phyloP scores from a whole-genome alignment of 1,140 invertebrate species.

The Vanessa tameamea region DNA sequence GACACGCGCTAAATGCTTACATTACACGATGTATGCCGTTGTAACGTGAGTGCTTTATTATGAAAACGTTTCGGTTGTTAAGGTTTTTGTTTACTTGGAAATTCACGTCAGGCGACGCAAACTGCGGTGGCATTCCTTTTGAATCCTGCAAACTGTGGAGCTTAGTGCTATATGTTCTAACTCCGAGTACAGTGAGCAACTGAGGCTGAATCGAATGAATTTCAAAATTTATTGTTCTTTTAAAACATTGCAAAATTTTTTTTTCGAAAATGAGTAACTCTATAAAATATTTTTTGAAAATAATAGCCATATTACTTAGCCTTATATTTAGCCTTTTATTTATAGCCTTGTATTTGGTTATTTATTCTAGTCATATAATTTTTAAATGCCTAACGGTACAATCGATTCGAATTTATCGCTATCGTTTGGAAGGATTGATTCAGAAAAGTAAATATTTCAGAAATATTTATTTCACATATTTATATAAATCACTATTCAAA shows the following conservation, averaged over 20 bases:
- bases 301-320: too few species aligned
- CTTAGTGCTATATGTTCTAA: slow-evolving; percentile 27
- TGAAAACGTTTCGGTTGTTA: slow-evolving; percentile 29
- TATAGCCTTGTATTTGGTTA: too few species aligned
- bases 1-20: slow-evolving; percentile 13
- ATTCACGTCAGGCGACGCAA: slow-evolving; percentile 32
- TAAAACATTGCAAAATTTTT: too few species aligned
- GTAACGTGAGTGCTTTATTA: slow-evolving; percentile 26
- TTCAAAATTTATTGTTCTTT: neutral
- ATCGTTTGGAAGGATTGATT: too few species aligned
- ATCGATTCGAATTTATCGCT: too few species aligned
- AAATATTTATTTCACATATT: too few species aligned
- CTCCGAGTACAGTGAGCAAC: slow-evolving; percentile 9
- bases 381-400: too few species aligned
- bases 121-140: slow-evolving; percentile 32
- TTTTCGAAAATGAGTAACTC: neutral
- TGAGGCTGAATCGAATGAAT: neutral
- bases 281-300: too few species aligned
- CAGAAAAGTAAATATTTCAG: too few species aligned
- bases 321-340: too few species aligned
- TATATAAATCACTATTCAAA: too few species aligned
- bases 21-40: slow-evolving; percentile 13
- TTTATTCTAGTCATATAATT: too few species aligned
- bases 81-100: slow-evolving; percentile 35
- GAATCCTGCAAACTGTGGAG: slow-evolving; percentile 33